Evolutionary conservation across 2,797 vertebrate genomes (phyloP), one percentile per base, ranked within the genome.

Genomic region (Mormyrus proboscirostris): DNA sequence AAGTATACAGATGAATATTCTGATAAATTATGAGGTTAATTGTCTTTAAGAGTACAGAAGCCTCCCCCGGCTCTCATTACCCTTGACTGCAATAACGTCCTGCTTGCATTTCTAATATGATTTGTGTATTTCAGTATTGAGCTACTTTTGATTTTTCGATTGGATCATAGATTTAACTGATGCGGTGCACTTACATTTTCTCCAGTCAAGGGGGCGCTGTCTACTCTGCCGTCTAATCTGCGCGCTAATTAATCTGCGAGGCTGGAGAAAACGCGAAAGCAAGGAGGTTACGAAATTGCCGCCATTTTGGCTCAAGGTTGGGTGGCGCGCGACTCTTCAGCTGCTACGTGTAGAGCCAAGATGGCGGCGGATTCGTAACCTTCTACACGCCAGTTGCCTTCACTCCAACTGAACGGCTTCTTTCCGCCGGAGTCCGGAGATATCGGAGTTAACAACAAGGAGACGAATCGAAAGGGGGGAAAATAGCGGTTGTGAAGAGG

Each of bases 401-500:
- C 91, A 93, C 93, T 92, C 92, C 33, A 94, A 94, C 94, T 94
- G 94, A 93, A 91, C 90, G 91, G 92, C 92, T 93, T 91, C 90
- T 53, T 89, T 90, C 19, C 90, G 88, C 55, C n/a, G 57, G 90
- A 91, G 89, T 90, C 85, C 84, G 89, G 86, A 88, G 84, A 89
- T 85, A 88, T 62, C 85, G 84, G 89, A 22, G 92, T 76, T 86
- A 90, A 47, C 92, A 91, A n/a, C 12, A 57, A 88, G 0, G 88
- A 69, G 91, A 90, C 83, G 85, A 44, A 93, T 93, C 92, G 91
- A 93, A 90, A 22, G n/a, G 53, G 51, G 41, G 65, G 57, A 69
- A 55, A 76, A 0, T 12, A 51, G 69, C 6, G 49, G 12, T 7
- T 33, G 51, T 10, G 57, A 69, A n/a, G n/a, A 88, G 6, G 14